These are phyloP conservation scores for Chrysogorgia sp. DNA, from an alignment of 92 coral and sea anemone genomes.

Conservation along the genomic window DNA sequence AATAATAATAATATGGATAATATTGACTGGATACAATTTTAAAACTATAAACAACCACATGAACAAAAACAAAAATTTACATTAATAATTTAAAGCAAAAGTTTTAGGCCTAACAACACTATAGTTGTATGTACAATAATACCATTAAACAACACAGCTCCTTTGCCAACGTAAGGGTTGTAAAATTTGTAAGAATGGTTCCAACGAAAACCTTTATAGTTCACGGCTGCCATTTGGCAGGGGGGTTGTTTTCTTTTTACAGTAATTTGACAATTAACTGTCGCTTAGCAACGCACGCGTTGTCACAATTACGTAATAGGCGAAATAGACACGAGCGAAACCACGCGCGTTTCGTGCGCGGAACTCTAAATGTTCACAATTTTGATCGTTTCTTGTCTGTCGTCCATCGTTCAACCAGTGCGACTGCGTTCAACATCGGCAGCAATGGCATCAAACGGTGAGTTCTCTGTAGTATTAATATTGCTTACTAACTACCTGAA, in stretches of 20 bases:
- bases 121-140: slow-evolving; percentile 10
- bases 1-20: too few species aligned
- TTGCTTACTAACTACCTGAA: background rate
- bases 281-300: slow-evolving; percentile 70
- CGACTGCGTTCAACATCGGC: slow-evolving; percentile 22
- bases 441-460: slow-evolving; percentile 43
- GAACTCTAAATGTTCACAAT: too few species aligned
- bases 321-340: slow-evolving; percentile 10
- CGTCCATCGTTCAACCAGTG: background rate
- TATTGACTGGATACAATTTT: too few species aligned
- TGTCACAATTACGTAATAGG: too few species aligned
- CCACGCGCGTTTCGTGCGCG: too few species aligned
- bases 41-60: too few species aligned
- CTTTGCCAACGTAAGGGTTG: slow-evolving; percentile 90
- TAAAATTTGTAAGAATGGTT: slow-evolving; percentile 90
- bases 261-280: slow-evolving; percentile 38
- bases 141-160: slow-evolving; percentile 91
- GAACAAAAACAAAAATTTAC: background rate
- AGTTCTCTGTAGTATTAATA: background rate
- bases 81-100: background rate
- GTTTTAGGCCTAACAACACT: background rate
- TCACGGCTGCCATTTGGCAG: slow-evolving; percentile 46
- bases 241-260: background rate
- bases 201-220: slow-evolving; percentile 64
- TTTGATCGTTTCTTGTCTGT: background rate